phyloP scores from a whole-genome alignment of 2,113 vertebrate genomes.

The Numenius arquata region DNA sequence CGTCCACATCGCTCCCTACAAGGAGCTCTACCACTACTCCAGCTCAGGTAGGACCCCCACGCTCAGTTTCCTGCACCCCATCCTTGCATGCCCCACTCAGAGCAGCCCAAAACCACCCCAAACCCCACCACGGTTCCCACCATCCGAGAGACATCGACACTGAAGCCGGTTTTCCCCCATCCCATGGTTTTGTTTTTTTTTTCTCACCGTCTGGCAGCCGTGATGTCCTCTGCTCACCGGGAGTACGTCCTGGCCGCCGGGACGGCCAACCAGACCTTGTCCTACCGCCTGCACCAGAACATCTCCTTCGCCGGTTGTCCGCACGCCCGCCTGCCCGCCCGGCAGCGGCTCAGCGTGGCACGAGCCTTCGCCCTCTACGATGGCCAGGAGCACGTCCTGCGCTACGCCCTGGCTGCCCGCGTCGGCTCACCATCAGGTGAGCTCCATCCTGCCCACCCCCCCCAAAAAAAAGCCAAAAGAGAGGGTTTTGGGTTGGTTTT shows the following conservation, averaged over 20 bases:
- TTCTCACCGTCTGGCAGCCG: not conserved
- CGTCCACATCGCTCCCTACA: slow-evolving; percentile 82
- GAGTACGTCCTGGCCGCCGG: slow-evolving; percentile 76
- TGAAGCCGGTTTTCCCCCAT: rapidly evolving
- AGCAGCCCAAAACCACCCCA: not conserved
- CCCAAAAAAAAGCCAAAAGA: not conserved
- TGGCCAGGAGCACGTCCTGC: slow-evolving; percentile 82
- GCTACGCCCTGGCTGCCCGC: slow-evolving; percentile 91
- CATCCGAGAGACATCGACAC: rapidly evolving
- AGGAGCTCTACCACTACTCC: slow-evolving; percentile 87
- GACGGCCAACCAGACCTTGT: slow-evolving; percentile 75
- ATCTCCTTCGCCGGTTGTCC: slow-evolving; percentile 81
- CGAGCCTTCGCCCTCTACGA: slow-evolving; percentile 86
- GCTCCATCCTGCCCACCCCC: not conserved
- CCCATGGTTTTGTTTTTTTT: no score
- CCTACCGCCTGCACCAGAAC: slow-evolving; percentile 87
- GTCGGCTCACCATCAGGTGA: slow-evolving; percentile 45
- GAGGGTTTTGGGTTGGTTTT: not conserved
- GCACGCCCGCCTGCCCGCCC: slow-evolving; percentile 55
- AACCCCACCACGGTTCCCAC: not conserved
- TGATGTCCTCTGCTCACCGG: slow-evolving; percentile 80
- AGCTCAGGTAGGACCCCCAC: slow-evolving; percentile 76
- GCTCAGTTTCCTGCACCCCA: rapidly evolving
- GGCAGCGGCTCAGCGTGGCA: slow-evolving; percentile 80
- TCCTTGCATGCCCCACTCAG: rapidly evolving